Percentiles rank a stretch among this genome's conserved stretches.
Evolutionary conservation across 2,797 vertebrate species (phyloP).

Genomic region (Lemur catta): DNA sequence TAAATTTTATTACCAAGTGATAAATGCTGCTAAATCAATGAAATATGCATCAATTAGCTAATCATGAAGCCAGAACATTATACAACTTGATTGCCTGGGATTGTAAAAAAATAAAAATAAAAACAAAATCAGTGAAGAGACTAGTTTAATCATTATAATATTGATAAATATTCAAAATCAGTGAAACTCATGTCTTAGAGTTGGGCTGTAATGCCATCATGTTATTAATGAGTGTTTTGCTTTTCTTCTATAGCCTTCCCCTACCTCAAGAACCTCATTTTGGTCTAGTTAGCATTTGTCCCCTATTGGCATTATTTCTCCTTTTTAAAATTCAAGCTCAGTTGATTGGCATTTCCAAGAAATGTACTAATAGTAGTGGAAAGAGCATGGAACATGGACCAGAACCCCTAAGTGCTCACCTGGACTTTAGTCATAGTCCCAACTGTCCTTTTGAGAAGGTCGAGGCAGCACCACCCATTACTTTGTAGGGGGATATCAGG

Average conservation of each 20-base stretch:
- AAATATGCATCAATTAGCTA: constrained; percentile 59
- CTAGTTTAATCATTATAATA: constrained; percentile 38
- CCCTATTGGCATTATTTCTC: background rate
- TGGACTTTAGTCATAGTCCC: background rate
- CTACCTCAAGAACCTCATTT: background rate
- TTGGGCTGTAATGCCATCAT: background rate
- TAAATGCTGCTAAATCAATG: constrained; percentile 11
- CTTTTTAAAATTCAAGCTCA: background rate
- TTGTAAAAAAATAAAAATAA: background rate
- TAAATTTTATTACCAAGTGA: constrained; percentile 39
- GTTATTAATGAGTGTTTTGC: constrained; percentile 40
- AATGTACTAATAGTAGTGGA: background rate
- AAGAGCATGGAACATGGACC: background rate
- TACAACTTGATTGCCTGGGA: constrained; percentile 38
- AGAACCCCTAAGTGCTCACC: background rate
- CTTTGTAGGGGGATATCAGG: accelerated
- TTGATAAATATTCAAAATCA: constrained; percentile 11
- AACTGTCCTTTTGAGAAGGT: background rate
- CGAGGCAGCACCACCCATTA: accelerated
- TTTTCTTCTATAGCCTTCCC: background rate
- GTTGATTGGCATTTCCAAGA: background rate
- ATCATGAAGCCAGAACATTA: constrained; percentile 26
- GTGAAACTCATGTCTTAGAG: background rate
- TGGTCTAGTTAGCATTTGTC: background rate
- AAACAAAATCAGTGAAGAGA: constrained; percentile 46